A percentile compares a stretch with the other conserved stretches of the same genome.
Conservation (phyloP, 1,140 invertebrate genomes). For the Bombus impatiens region DNA sequence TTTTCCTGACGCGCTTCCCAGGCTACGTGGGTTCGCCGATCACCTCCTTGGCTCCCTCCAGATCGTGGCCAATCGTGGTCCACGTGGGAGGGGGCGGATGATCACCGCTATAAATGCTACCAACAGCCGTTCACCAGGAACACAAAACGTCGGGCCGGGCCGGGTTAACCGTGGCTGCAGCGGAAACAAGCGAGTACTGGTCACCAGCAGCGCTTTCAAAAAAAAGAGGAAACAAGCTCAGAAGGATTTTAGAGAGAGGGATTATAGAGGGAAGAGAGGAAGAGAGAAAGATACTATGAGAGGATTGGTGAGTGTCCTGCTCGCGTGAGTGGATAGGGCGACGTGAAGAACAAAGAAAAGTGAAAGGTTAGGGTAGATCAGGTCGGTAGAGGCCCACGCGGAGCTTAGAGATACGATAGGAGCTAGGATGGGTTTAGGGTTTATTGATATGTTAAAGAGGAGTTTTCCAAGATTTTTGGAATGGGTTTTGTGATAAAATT, state of each 20-base stretch:
- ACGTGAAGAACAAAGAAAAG: slow-evolving; percentile 78
- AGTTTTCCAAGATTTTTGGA: too few relatives aligned
- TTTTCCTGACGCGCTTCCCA: slow-evolving; percentile 59
- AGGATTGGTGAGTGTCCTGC: slow-evolving; percentile 67
- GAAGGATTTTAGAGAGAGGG: neutral
- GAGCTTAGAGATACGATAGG: neutral
- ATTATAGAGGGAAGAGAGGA: neutral
- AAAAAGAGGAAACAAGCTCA: slow-evolving; percentile 31
- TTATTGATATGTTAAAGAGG: too few relatives aligned
- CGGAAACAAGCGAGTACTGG: slow-evolving; percentile 70
- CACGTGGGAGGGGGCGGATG: slow-evolving; percentile 73
- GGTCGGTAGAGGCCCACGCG: slow-evolving; percentile 46
- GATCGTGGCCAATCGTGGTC: slow-evolving; percentile 64
- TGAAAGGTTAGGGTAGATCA: slow-evolving; percentile 73
- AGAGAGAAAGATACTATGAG: slow-evolving; percentile 56
- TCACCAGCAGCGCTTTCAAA: slow-evolving; percentile 72
- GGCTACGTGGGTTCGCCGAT: slow-evolving; percentile 50
- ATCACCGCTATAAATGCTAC: slow-evolving; percentile 78
- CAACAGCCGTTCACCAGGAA: slow-evolving; percentile 77
- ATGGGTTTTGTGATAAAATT: too few relatives aligned
- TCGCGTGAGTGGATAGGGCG: neutral
- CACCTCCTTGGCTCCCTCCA: slow-evolving; percentile 63
- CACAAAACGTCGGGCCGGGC: slow-evolving; percentile 71
- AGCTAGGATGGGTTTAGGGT: too few relatives aligned
- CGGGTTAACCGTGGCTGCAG: slow-evolving; percentile 36